phyloP scores from a whole-genome alignment of 2,888 invertebrate genomes.

The Ischnus inquisitorius region DNA sequence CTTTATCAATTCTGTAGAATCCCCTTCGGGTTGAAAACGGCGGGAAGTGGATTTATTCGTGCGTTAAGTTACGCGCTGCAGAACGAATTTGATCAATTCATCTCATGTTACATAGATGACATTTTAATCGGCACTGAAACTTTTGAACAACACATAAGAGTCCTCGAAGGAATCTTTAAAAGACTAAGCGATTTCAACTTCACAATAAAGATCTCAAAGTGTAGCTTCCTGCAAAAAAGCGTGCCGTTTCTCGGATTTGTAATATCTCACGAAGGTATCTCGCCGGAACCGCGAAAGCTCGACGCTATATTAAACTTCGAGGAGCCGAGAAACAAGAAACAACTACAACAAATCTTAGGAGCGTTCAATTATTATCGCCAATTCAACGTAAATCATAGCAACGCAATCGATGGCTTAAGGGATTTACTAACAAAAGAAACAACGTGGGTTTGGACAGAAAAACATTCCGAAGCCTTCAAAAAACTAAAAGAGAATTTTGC shows the following conservation, averaged over 20 bases:
- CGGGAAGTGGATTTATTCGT: too few species aligned
- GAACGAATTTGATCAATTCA: not conserved
- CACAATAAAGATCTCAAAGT: slow-evolving; percentile 7
- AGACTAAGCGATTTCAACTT: not conserved
- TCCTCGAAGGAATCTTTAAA: not conserved
- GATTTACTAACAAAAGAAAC: too few species aligned
- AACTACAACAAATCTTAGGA: slow-evolving; percentile 67
- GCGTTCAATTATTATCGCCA: slow-evolving; percentile 29
- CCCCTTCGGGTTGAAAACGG: too few species aligned
- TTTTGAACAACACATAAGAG: too few species aligned
- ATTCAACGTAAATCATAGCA: too few species aligned
- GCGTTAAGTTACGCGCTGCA: not conserved
- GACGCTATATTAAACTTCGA: not conserved
- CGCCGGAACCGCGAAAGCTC: not conserved
- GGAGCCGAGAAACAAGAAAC: slow-evolving; percentile 39
- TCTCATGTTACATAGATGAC: slow-evolving; percentile 11
- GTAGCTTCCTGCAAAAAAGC: not conserved
- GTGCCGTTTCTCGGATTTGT: not conserved
- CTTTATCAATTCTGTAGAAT: too few species aligned
- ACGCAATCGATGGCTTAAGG: too few species aligned
- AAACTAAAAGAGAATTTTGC: not conserved
- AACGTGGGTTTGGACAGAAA: too few species aligned
- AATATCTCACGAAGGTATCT: not conserved
- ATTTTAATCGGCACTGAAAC: not conserved
- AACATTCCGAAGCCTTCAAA: not conserved